A percentile compares a stretch with the other conserved stretches of the same genome.
These are phyloP conservation scores for Aurelia sp. DNA, from an alignment of 30 jellyfish, hydroid and myxozoan species.

Conservation along the genomic window DNA sequence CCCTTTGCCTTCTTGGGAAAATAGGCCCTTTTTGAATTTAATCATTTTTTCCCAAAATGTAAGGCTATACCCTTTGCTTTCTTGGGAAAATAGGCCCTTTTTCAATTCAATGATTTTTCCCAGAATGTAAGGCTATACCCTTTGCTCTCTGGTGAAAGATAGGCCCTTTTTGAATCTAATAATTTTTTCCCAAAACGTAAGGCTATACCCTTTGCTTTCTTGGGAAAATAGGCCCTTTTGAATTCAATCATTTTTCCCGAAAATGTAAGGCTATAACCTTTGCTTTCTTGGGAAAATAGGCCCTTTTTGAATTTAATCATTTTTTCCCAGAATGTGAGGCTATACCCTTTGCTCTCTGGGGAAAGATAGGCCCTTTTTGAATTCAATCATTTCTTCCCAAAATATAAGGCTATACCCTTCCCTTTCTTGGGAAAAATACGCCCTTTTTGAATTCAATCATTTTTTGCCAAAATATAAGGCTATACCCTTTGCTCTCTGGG, in stretches of 20 bases:
- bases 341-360: background rate
- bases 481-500: background rate
- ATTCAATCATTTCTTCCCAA: background rate
- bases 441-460: background rate
- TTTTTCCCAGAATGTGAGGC: background rate
- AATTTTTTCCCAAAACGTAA: background rate
- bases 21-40: too few species aligned
- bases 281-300: background rate
- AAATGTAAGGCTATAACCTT: conserved; percentile 7
- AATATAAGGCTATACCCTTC: background rate
- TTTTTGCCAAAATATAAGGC: background rate
- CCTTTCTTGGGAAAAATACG: background rate
- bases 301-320: background rate
- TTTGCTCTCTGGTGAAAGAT: too few species aligned
- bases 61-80: too few species aligned
- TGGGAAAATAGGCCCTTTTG: background rate
- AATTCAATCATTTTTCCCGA: background rate
- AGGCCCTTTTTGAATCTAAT: background rate
- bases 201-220: background rate
- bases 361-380: background rate
- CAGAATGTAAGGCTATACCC: conserved; percentile 1
- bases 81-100: too few species aligned
- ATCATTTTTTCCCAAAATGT: too few species aligned
- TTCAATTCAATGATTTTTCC: background rate
- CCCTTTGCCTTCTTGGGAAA: too few species aligned